A percentile compares a stretch with the other conserved stretches of the same genome.
These are phyloP conservation scores for Merodon equestris DNA, from an alignment of 2,888 invertebrate species.

Conservation along the genomic window DNA sequence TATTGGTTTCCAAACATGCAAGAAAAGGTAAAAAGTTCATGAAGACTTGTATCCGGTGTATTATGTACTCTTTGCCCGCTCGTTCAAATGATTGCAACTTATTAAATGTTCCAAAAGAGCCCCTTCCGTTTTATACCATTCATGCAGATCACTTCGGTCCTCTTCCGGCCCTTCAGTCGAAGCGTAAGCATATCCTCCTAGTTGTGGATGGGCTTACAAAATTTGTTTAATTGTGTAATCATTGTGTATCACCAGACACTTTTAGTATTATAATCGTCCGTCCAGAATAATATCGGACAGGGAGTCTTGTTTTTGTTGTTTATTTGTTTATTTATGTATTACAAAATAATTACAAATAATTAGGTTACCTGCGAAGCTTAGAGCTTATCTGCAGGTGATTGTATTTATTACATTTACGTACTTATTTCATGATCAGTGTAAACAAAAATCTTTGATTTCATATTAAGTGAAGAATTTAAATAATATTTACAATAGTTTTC, in stretches of 20 bases:
- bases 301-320: slow-evolving; percentile 13
- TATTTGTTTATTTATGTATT: too few species aligned
- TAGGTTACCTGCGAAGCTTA: too few species aligned
- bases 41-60: slow-evolving; percentile 18
- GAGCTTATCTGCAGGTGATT: too few species aligned
- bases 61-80: slow-evolving; percentile 15
- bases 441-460: too few species aligned
- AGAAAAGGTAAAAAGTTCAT: slow-evolving; percentile 10
- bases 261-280: too few species aligned
- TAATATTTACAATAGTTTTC: too few species aligned
- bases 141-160: slow-evolving; percentile 30
- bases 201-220: slow-evolving; percentile 22
- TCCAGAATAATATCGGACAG: too few species aligned
- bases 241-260: background rate
- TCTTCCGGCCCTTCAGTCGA: slow-evolving; percentile 9
- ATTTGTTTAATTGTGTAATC: background rate
- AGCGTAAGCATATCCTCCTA: slow-evolving; percentile 18
- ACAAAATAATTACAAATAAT: too few species aligned
- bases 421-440: too few species aligned
- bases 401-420: too few species aligned
- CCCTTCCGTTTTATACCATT: slow-evolving; percentile 33
- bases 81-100: background rate
- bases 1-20: slow-evolving; percentile 18
- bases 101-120: background rate
- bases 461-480: too few species aligned